phyloP scores from a whole-genome alignment of 1,140 invertebrate genomes.

The Papilio glaucus region DNA sequence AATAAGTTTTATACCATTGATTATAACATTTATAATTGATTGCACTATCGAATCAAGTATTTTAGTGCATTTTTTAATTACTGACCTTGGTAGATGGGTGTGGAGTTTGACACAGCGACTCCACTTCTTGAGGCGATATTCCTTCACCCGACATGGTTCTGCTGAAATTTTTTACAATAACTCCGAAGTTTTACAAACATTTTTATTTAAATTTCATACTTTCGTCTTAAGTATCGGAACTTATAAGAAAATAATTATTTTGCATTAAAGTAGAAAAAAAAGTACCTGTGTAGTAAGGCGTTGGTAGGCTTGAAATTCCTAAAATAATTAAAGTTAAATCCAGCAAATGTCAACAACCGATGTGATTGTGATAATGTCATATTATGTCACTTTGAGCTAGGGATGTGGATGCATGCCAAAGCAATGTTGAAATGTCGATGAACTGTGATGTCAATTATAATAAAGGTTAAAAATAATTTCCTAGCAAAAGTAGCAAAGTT shows the following conservation, averaged over 20 bases:
- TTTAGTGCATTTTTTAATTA: constrained; percentile 24
- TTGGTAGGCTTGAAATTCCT: constrained; percentile 11
- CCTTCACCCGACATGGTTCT: constrained; percentile 78
- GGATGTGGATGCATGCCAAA: no score
- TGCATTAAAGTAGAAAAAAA: background rate
- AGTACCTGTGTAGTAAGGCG: constrained; percentile 10
- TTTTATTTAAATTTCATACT: constrained; percentile 18
- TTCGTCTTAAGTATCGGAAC: background rate
- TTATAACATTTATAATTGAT: background rate
- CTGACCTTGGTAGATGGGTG: constrained; percentile 86
- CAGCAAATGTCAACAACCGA: constrained; percentile 8
- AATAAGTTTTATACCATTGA: background rate
- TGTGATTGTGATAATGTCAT: background rate
- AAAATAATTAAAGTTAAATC: constrained; percentile 17
- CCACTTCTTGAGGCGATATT: constrained; percentile 86
- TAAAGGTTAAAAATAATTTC: no score
- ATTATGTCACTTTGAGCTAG: background rate
- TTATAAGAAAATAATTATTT: constrained; percentile 10
- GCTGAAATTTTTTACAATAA: constrained; percentile 41
- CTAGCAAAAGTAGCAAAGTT: no score
- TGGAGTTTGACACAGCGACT: constrained; percentile 86
- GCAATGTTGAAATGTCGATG: background rate
- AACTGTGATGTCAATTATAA: no score
- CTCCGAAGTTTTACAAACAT: no score
- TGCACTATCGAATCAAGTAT: background rate